Evolutionary conservation across 2,113 vertebrate species (phyloP), one percentile per base, ranked within the genome.

Genomic region (Axis porcinus): DNA sequence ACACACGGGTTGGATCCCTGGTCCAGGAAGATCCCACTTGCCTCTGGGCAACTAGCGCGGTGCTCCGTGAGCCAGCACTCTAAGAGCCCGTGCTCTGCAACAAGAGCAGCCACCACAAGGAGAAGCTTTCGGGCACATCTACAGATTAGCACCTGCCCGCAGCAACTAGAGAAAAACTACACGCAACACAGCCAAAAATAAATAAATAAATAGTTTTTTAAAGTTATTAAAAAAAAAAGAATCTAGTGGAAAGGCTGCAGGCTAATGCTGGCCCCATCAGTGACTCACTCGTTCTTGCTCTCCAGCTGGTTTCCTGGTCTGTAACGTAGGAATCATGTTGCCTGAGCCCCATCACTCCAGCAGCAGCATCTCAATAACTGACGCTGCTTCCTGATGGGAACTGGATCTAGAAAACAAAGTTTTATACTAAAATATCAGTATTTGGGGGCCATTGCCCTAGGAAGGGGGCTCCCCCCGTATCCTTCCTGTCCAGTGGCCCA

Each of bases 1-100:
- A 43, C 23, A 76, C 40, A 3, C 13, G 40, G 40, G 23, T 76
- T 76, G 7, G 40, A 76, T 76, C 70, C 70, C 70, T 76, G 40
- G 40, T 76, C 23, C 3, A 0, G 40, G 6, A 43, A 76, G 70
- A 14, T 76, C 2, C 40, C 12, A 43, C 70, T 14, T 27, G 23
- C 40, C 40, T 40, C 23, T 43, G 40, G 40, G 40, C 70, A 27
- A 14, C 70, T 25, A 43, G 40, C 21, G 3, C 0, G 0, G 70
- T 27, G 70, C 36, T 25, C 36, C 0, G 6, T 76, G 23, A 43
- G 40, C 70, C 40, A 27, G 36, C 70, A 7, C 36, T 7, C 36
- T 7, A 43, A 43, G 36, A 76, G 36, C 23, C 21, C 1, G 2
- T 14, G 70, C 36, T 43, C 36, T 14, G 36, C 21, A 43, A 76